These are phyloP conservation scores for Colistium nudipinnis DNA, from an alignment of 2,113 vertebrate genomes.

Conservation along the genomic window DNA sequence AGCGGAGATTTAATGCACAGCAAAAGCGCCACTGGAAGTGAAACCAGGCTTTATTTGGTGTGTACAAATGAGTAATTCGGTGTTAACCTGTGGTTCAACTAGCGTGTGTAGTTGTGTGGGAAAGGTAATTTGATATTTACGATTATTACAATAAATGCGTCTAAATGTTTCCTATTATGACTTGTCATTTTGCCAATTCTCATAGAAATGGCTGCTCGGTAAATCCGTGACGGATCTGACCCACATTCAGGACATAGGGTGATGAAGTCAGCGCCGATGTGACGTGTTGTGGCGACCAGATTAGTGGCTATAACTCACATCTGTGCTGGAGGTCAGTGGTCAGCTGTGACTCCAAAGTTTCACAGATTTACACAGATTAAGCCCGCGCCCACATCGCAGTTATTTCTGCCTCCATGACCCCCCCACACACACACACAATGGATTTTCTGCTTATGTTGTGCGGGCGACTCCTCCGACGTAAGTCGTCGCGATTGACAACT, in stretches of 20 bases:
- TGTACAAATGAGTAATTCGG: neutral
- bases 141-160: too few relatives aligned
- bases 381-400: neutral
- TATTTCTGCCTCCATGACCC: neutral
- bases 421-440: neutral
- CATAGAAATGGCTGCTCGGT: neutral
- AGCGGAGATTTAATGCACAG: neutral
- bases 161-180: neutral
- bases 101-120: neutral
- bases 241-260: conserved; percentile 23
- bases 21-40: conserved; percentile 16
- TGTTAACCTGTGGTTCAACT: neutral
- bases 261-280: conserved; percentile 24
- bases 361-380: conserved; percentile 19
- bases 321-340: conserved; percentile 5
- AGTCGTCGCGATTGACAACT: neutral
- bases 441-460: neutral
- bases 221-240: conserved; percentile 15
- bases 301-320: conserved; percentile 35
- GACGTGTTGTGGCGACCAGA: neutral
- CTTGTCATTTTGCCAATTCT: neutral
- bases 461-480: neutral
- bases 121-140: too few relatives aligned
- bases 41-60: conserved; percentile 8
- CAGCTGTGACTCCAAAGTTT: neutral